Base-by-base conservation (phyloP, 2,113 vertebrate species). In the Podiceps cristatus region DNA sequence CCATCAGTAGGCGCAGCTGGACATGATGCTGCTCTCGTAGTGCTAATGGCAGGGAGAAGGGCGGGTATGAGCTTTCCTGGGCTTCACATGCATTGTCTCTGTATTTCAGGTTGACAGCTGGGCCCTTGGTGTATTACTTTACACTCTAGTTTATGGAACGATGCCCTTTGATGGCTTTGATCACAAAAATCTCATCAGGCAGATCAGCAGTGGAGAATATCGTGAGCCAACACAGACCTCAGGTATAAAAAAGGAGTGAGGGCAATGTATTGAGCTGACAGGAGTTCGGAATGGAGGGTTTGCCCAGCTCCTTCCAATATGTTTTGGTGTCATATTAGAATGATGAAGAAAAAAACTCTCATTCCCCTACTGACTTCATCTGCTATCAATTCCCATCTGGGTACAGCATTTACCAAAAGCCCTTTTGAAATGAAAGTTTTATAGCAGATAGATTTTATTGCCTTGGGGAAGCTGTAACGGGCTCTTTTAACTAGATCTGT, bases 171-270 rank as follows among this genome's bases (percentile, higher is more conserved):
- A 99, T 93, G 99, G 99, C 84, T 99, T 99, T 6, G 99, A 99
- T 98, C 99, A 99, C 98, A 99, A 99, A 97, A 99, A 99, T 97
- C 99, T 99, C 97, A 99, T 99, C 95, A 99, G 99, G 83, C 99
- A 99, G 98, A 99, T 99, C 98, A 99, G 99, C 99, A 99, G 99
- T 23, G 99, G 99, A 93, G 99, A 99, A 71, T 99, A 99, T 98
- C 99, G 99, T 96, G 99, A 99, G 93, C 99, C 99, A 60, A 99
- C 99, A 11, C 99, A 99, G 98, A 99, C 99, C 73, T 99, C 99
- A 99, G 99, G 99, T 99, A 98, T 19, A 86, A 82, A 64, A 81
- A 94, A 50, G 18, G 7, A 37, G 60, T 13, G n/a, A 88, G 59
- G 71, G 40, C 45, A 24, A 6, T 22, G 28, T 28, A 59, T 25